Evolutionary conservation across 2,113 vertebrate species (phyloP).

Genomic region (Panthera uncia): DNA sequence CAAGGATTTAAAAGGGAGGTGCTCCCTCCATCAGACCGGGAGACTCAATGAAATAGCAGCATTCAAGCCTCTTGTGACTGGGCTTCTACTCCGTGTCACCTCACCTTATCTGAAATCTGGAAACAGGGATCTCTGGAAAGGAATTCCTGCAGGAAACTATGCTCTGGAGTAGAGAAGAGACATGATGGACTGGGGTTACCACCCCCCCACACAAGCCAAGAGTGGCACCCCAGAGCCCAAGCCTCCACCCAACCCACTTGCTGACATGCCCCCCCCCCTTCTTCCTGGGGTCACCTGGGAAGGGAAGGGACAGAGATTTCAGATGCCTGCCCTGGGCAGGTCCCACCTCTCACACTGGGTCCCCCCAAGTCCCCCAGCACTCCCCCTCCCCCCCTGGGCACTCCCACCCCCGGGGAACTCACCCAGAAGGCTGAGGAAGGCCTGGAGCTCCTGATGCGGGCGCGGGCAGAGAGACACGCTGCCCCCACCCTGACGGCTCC

Average conservation of each 20-base stretch:
- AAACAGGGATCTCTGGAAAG: constrained; percentile 75
- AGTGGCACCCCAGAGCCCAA: not conserved
- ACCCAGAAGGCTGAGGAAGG: constrained; percentile 82
- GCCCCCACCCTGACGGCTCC: not conserved
- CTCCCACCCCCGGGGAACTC: not conserved
- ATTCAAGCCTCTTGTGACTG: not conserved
- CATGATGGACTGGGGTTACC: not conserved
- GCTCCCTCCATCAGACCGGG: not conserved
- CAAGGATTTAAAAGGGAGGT: not conserved
- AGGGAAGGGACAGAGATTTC: not conserved
- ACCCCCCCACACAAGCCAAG: not conserved
- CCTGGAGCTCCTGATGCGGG: constrained; percentile 41
- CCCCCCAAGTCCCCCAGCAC: no score
- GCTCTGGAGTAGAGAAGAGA: constrained; percentile 45
- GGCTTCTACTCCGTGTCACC: not conserved
- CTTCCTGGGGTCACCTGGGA: not conserved
- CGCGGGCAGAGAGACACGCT: not conserved
- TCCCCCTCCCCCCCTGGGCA: no score
- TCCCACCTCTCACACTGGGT: not conserved
- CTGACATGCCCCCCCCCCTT: not conserved
- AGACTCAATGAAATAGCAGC: not conserved
- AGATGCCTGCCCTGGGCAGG: not conserved
- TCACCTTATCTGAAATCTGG: constrained; percentile 78
- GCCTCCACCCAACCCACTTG: not conserved
- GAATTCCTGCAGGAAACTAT: constrained; percentile 61